phyloP scores from a whole-genome alignment of 2,797 vertebrate species.

The Uromys caudimaculatus region DNA sequence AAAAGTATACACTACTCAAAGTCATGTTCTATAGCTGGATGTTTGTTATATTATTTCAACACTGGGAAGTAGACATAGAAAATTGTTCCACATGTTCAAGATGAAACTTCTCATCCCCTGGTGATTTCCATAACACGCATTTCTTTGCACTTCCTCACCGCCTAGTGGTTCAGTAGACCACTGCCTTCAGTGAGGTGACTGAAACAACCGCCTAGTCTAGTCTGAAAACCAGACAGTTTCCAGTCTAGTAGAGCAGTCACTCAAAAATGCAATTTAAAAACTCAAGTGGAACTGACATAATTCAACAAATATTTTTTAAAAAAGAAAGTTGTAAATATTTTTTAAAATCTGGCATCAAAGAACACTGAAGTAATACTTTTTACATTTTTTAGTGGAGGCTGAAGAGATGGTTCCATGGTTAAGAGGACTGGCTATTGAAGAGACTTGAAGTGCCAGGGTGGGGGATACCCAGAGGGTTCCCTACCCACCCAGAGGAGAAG shows the following conservation, averaged over 20 bases:
- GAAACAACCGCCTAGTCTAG: constrained; percentile 16
- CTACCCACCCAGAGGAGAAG: too few relatives aligned
- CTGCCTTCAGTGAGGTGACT: not conserved
- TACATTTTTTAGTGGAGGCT: not conserved
- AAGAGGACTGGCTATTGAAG: not conserved
- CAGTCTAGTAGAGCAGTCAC: constrained; percentile 35
- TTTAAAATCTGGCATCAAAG: constrained; percentile 49
- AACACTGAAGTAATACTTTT: constrained; percentile 16
- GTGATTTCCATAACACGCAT: constrained; percentile 17
- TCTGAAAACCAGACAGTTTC: not conserved
- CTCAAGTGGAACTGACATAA: constrained; percentile 22
- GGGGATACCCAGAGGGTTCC: too few relatives aligned
- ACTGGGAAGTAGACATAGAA: constrained; percentile 31
- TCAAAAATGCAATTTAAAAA: constrained; percentile 44
- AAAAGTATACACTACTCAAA: constrained; percentile 52
- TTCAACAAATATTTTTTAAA: constrained; percentile 13
- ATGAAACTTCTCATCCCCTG: constrained; percentile 40
- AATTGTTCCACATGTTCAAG: constrained; percentile 13
- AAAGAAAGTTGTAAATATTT: constrained; percentile 6
- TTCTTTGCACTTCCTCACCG: not conserved
- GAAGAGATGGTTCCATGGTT: not conserved
- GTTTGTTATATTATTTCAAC: constrained; percentile 47
- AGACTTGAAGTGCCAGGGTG: too few relatives aligned
- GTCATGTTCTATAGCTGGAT: constrained; percentile 51
- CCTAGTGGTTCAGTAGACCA: constrained; percentile 34